Evolutionary conservation across 2,797 vertebrate genomes (phyloP).

Genomic region (Galago senegalensis): DNA sequence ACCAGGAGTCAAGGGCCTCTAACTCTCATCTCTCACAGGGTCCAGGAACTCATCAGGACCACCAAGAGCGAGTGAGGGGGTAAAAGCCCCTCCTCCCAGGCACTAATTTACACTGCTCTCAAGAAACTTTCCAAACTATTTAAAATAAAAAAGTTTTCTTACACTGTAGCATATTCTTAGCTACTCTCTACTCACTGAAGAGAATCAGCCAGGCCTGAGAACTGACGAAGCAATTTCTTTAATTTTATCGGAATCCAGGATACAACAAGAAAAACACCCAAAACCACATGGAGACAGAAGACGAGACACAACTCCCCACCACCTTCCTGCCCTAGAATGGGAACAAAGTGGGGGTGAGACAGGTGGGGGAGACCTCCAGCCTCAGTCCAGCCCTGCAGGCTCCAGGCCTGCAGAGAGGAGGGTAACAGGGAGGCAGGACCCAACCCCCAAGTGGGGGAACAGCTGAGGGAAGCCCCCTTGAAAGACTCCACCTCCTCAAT

Average conservation of each 20-base stretch:
- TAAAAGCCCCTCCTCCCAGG: not conserved
- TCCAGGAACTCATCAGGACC: not conserved
- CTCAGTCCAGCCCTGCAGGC: conserved; percentile 68
- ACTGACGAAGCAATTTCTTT: conserved; percentile 87
- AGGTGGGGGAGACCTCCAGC: conserved; percentile 66
- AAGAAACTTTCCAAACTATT: conserved; percentile 58
- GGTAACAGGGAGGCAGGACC: conserved; percentile 50
- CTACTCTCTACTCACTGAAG: not conserved
- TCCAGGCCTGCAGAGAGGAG: conserved; percentile 65
- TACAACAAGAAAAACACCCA: conserved; percentile 85
- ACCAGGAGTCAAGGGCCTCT: not conserved
- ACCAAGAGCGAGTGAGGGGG: not conserved
- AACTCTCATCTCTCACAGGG: not conserved
- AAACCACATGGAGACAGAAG: conserved; percentile 87
- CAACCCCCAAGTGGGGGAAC: conserved; percentile 48
- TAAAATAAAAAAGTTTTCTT: conserved; percentile 80
- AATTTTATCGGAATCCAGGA: conserved; percentile 87
- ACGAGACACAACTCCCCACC: conserved; percentile 76
- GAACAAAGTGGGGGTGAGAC: conserved; percentile 51
- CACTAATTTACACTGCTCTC: conserved; percentile 50
- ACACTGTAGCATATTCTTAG: not conserved
- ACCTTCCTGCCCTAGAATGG: conserved; percentile 49
- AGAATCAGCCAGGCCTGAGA: conserved; percentile 58
- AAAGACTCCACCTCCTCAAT: conserved; percentile 67
- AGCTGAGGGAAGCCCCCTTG: conserved; percentile 66